Evolutionary conservation across 2,888 invertebrate species (phyloP).

Genomic region (Trissoscelio sp.): DNA sequence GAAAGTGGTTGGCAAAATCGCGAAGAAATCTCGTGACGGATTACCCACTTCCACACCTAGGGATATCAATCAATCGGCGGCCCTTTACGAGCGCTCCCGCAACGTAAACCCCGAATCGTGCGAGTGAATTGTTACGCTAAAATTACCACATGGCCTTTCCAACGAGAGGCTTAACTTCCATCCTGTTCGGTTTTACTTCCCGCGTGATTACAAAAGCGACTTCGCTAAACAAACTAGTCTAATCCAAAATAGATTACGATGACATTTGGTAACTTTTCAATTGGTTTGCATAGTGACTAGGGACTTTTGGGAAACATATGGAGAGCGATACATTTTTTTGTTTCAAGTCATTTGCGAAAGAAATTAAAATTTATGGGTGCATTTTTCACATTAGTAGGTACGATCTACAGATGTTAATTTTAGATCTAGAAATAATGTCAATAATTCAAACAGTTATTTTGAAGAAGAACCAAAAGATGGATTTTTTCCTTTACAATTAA

Average conservation of each 20-base stretch:
- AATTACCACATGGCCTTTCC: slow-evolving; percentile 77
- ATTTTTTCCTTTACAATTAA: no score
- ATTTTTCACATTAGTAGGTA: no score
- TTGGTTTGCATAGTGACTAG: background rate
- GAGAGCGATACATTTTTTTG: background rate
- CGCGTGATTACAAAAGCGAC: slow-evolving; percentile 48
- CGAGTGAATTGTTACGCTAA: slow-evolving; percentile 79
- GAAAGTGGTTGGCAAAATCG: slow-evolving; percentile 32
- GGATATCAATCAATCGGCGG: slow-evolving; percentile 81
- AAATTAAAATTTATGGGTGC: no score
- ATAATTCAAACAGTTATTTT: no score
- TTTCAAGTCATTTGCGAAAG: no score
- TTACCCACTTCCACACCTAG: slow-evolving; percentile 68
- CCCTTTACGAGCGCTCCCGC: slow-evolving; percentile 75
- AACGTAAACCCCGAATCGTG: slow-evolving; percentile 75
- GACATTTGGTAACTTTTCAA: slow-evolving; percentile 47
- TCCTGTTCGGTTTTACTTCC: slow-evolving; percentile 32
- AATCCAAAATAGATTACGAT: slow-evolving; percentile 58
- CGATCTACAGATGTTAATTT: no score
- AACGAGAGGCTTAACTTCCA: slow-evolving; percentile 38
- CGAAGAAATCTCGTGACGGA: slow-evolving; percentile 70
- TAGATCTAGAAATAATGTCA: no score
- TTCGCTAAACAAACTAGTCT: slow-evolving; percentile 34
- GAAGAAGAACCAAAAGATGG: no score
- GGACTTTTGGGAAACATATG: background rate